Evolutionary conservation across 2,888 invertebrate species (phyloP).

Genomic region (Pollenia angustigena): DNA sequence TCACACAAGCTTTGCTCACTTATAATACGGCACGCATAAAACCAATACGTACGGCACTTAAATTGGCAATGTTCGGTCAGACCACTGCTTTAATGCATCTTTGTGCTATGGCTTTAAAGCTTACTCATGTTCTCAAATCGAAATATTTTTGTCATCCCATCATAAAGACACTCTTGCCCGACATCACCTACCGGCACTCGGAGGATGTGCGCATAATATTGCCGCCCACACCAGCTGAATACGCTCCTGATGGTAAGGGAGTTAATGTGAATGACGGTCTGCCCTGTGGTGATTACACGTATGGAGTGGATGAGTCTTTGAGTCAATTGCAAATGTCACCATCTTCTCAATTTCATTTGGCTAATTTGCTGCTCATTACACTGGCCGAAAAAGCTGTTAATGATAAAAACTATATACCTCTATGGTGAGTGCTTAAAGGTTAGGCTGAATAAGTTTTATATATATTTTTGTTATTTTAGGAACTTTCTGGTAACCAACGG

Average conservation of each 20-base stretch:
- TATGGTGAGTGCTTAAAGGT: constrained; percentile 79
- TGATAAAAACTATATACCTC: constrained; percentile 83
- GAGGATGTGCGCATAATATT: constrained; percentile 81
- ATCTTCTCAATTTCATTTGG: constrained; percentile 84
- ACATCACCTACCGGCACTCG: constrained; percentile 82
- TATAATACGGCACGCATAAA: constrained; percentile 90
- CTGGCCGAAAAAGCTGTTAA: constrained; percentile 83
- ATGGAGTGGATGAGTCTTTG: constrained; percentile 82
- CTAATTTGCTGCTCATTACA: constrained; percentile 83
- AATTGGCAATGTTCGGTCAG: constrained; percentile 84
- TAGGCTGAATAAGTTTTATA: constrained; percentile 13
- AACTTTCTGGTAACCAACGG: constrained; percentile 83
- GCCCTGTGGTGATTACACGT: constrained; percentile 82
- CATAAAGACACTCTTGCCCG: constrained; percentile 79
- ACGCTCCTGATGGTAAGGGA: constrained; percentile 60
- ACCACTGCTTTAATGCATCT: constrained; percentile 84
- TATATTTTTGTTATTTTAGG: constrained; percentile 77
- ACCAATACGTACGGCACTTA: constrained; percentile 84
- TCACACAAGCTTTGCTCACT: constrained; percentile 91
- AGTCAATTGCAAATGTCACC: constrained; percentile 83
- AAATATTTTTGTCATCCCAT: constrained; percentile 79
- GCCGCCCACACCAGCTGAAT: constrained; percentile 75
- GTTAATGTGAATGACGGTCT: constrained; percentile 78
- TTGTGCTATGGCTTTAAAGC: constrained; percentile 84
- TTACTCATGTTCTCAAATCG: constrained; percentile 81